These are phyloP conservation scores for Nipponia nippon DNA, from an alignment of 2,113 vertebrate species.

Conservation along the genomic window DNA sequence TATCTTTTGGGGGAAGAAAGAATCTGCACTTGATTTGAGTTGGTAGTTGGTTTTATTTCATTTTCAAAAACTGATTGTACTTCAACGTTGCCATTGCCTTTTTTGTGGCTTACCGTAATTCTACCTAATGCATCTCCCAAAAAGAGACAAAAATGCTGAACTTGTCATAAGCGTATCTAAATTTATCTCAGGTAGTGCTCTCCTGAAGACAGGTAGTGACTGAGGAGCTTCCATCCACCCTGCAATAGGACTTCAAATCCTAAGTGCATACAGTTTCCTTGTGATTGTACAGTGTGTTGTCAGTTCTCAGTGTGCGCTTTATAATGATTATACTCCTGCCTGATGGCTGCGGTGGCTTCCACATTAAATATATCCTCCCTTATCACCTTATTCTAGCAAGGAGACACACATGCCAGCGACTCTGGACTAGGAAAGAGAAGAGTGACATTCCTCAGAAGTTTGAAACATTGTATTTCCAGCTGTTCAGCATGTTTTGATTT, in stretches of 20 bases:
- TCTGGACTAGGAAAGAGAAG: background rate
- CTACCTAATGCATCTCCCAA: background rate
- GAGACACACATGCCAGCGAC: background rate
- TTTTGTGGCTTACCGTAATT: background rate
- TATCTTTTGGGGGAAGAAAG: rapidly evolving
- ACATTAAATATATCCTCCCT: background rate
- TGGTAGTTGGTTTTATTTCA: background rate
- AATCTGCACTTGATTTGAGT: background rate
- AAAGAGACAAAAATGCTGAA: background rate
- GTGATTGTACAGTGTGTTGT: background rate
- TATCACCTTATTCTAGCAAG: background rate
- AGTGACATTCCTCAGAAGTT: background rate
- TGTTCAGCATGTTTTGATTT: background rate
- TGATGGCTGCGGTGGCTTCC: background rate
- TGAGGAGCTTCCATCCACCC: background rate
- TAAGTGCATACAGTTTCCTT: background rate
- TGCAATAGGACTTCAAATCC: background rate
- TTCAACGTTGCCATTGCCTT: background rate
- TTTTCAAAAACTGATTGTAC: background rate
- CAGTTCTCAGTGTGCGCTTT: background rate
- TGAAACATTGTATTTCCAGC: background rate
- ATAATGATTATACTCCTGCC: background rate
- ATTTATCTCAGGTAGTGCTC: background rate
- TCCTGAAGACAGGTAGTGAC: background rate
- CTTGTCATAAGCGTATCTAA: background rate